phyloP scores from a whole-genome alignment of 2,113 vertebrate genomes.

The Chascanopsetta lugubris region DNA sequence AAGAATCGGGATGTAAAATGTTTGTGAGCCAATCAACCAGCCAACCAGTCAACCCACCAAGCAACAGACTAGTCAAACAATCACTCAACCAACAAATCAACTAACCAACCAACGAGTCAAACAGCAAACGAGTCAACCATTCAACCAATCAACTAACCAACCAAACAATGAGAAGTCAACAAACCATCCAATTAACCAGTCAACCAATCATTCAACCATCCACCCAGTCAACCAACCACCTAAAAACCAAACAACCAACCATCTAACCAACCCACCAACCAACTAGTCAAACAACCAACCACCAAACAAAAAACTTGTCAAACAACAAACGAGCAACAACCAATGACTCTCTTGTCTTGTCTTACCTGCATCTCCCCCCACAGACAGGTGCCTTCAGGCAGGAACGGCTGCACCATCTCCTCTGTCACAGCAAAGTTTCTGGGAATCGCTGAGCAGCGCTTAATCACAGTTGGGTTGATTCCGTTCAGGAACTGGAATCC shows the following conservation, averaged over 20 bases:
- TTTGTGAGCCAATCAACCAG: background rate
- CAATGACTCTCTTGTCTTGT: slow-evolving; percentile 26
- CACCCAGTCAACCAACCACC: background rate
- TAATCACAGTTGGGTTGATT: slow-evolving; percentile 87
- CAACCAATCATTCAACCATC: background rate
- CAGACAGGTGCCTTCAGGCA: slow-evolving; percentile 81
- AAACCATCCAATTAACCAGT: too few species aligned
- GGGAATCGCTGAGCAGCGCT: slow-evolving; percentile 83
- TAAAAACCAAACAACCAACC: background rate
- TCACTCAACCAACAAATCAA: too few species aligned
- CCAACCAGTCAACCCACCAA: background rate
- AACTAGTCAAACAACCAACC: too few species aligned
- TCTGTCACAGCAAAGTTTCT: slow-evolving; percentile 88
- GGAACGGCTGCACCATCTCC: slow-evolving; percentile 85
- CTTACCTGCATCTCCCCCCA: slow-evolving; percentile 85
- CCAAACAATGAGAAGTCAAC: too few species aligned
- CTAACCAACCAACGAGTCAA: background rate
- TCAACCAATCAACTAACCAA: too few species aligned
- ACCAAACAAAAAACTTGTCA: background rate
- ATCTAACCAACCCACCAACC: too few species aligned
- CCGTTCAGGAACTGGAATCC: slow-evolving; percentile 91
- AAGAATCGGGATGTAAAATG: background rate
- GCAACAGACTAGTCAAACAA: background rate
- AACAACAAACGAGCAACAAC: too few species aligned
- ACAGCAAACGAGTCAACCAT: background rate